phyloP scores from a whole-genome alignment of 2,797 vertebrate genomes.

The Apodemus agrarius region DNA sequence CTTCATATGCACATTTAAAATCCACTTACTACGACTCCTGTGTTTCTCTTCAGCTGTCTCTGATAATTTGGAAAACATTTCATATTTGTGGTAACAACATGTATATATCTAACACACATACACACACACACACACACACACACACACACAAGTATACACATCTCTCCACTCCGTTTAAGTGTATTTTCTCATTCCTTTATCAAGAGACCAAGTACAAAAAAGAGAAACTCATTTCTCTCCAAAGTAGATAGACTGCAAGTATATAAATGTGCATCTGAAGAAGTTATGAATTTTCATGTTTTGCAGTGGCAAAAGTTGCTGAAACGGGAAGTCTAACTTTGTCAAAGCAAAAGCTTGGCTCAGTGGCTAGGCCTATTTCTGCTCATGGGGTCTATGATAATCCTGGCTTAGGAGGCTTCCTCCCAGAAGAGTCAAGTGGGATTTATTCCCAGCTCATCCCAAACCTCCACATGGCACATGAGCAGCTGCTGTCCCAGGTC shows the following conservation, averaged over 20 bases:
- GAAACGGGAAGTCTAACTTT: neutral
- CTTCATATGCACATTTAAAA: neutral
- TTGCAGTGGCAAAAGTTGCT: neutral
- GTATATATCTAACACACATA: neutral
- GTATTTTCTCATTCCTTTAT: rapidly evolving
- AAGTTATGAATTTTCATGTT: neutral
- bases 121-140: neutral
- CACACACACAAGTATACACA: neutral
- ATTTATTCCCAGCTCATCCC: rapidly evolving
- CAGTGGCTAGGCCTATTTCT: rapidly evolving
- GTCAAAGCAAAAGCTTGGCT: neutral
- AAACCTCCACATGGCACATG: rapidly evolving
- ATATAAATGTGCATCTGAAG: neutral
- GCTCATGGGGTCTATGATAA: neutral
- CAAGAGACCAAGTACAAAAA: neutral
- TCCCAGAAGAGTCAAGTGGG: rapidly evolving
- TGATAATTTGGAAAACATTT: neutral
- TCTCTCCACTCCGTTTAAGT: neutral
- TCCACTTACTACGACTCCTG: neutral
- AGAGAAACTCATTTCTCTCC: neutral
- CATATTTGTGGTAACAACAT: neutral
- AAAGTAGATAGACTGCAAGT: neutral
- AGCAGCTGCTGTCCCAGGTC: neutral
- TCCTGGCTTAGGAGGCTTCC: rapidly evolving
- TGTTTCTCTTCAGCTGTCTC: neutral